Evolutionary conservation across 2,113 vertebrate genomes (phyloP), one percentile per base, ranked within the genome.

Genomic region (Melanerpes formicivorus): DNA sequence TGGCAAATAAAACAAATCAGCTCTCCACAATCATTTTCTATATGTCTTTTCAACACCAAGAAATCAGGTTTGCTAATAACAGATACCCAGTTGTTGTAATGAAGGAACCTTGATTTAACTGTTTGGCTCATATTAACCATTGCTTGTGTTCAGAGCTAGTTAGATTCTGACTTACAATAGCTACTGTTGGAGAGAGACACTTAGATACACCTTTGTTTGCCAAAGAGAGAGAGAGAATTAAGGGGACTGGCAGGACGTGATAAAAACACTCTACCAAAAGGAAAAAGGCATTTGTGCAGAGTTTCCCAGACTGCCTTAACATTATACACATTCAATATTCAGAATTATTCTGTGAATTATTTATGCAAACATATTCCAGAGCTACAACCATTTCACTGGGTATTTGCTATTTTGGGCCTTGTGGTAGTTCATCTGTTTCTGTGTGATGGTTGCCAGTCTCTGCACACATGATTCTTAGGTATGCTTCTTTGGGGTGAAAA

Each of bases 291-390:
- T 29, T 16, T 22, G 11, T 84, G 23, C 70, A 70, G 64, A 32
- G 22, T 55, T 88, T 84, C 37, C 29, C 63, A 86, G 80, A 12
- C 73, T 69, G 29, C 65, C 76, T 96, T 72, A 87, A 64, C 55
- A 13, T 50, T 32, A 6, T 42, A 55, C 8, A 7, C 54, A 54
- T 83, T 87, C 82, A 77, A 30, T 40, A 89, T 77, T 90, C 91
- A 75, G 58, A 90, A 88, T 90, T 84, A 72, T 88, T 93, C 79
- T 14, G 34, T 88, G 73, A 91, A 90, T 95, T 90, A 91, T 91
- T 93, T 65, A 81, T 93, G 76, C 23, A 86, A 93, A 93, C 13
- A 11, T 75, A 90, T 93, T 91, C 76, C 29, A 72, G 40, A 13
- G 9, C 23, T n/a, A 40, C 26, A 72, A 46, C 72, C 1, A 0